A percentile compares a stretch with the other conserved stretches of the same genome.
phyloP scores from a whole-genome alignment of 2,797 vertebrate genomes.

The Halcyon chelicuti region DNA sequence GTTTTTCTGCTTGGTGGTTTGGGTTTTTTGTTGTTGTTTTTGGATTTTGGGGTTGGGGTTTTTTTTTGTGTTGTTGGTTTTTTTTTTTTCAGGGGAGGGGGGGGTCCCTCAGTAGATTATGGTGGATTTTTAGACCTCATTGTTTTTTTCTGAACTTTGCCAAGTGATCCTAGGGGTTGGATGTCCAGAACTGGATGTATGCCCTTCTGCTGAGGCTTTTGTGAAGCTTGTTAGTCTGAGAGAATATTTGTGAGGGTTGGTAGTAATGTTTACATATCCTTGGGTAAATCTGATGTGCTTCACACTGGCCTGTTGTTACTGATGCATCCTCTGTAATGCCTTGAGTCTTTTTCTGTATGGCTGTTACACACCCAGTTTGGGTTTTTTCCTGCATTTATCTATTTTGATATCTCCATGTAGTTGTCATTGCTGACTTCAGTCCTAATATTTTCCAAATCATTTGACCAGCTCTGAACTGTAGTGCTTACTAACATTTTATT shows the following conservation, averaged over 20 bases:
- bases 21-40: no score
- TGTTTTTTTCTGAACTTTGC: background rate
- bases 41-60: no score
- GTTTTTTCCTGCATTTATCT: fast-evolving
- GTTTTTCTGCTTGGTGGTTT: no score
- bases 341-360: background rate
- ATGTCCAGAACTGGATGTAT: background rate
- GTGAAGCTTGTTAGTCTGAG: background rate
- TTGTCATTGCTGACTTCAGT: background rate
- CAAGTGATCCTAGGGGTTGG: background rate
- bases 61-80: no score
- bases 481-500: background rate
- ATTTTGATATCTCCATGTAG: background rate
- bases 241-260: background rate
- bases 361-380: background rate
- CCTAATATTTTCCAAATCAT: background rate
- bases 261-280: background rate
- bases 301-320: background rate
- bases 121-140: background rate
- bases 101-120: background rate
- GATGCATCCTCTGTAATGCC: background rate
- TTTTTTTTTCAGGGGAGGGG: background rate
- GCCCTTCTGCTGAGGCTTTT: background rate
- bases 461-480: background rate
- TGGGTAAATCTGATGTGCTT: background rate